phyloP scores from a whole-genome alignment of 2,113 vertebrate genomes.

The Eublepharis macularius region DNA sequence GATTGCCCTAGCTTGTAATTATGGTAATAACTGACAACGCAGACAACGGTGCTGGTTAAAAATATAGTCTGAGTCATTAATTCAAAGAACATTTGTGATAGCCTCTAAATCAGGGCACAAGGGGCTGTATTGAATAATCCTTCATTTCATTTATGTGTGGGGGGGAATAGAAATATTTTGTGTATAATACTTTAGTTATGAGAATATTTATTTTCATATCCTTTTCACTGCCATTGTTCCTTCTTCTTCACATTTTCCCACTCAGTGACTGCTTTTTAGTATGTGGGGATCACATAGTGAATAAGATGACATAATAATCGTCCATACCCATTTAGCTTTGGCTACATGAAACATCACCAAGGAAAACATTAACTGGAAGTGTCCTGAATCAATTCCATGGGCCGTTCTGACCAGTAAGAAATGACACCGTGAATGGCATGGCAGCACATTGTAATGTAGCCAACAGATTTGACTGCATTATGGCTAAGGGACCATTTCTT shows the following conservation, averaged over 20 bases:
- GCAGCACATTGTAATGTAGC: no score
- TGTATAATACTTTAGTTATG: background rate
- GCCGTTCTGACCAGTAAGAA: no score
- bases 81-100: conserved; percentile 50
- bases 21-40: conserved; percentile 55
- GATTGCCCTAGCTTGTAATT: conserved; percentile 59
- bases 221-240: background rate
- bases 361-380: no score
- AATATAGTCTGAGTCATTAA: conserved; percentile 48
- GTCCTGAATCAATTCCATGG: no score
- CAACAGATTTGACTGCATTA: no score
- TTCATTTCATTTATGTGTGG: background rate
- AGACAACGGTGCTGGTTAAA: conserved; percentile 62
- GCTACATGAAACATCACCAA: no score
- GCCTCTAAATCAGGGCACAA: background rate
- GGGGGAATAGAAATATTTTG: background rate
- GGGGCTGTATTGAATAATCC: background rate
- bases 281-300: no score
- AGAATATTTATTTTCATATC: background rate
- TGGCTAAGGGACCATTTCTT: no score
- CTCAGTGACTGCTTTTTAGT: background rate
- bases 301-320: no score
- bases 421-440: no score
- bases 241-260: background rate
- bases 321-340: no score